phyloP scores from a whole-genome alignment of 2,888 invertebrate species.

The Clostera curtula region DNA sequence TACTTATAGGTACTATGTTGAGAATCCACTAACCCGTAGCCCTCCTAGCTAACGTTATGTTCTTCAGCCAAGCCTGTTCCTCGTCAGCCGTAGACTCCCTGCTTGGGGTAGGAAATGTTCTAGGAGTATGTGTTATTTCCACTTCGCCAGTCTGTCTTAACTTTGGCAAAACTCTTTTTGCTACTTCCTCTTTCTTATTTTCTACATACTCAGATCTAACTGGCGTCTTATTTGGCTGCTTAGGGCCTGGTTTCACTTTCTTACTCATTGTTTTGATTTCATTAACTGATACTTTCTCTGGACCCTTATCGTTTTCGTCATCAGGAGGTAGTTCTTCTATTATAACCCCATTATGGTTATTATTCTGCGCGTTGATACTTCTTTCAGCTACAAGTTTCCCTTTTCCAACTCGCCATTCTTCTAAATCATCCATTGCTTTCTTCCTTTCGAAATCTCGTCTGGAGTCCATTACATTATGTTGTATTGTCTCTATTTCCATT shows the following conservation, averaged over 20 bases:
- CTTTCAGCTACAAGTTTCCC: slow-evolving; percentile 1
- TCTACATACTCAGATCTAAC: slow-evolving; percentile 52
- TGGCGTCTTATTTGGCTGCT: slow-evolving; percentile 24
- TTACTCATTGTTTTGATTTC: slow-evolving; percentile 5
- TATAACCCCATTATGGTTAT: slow-evolving; percentile 23
- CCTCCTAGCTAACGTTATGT: slow-evolving; percentile 83
- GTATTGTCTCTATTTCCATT: slow-evolving; percentile 64
- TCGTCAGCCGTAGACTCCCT: slow-evolving; percentile 81
- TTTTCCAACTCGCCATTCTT: slow-evolving; percentile 69
- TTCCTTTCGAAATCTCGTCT: slow-evolving; percentile 77
- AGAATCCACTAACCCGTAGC: slow-evolving; percentile 60
- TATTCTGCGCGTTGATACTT: slow-evolving; percentile 7
- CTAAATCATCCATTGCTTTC: slow-evolving; percentile 79
- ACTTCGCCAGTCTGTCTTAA: slow-evolving; percentile 76
- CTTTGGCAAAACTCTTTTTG: slow-evolving; percentile 64
- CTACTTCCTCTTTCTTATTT: slow-evolving; percentile 45
- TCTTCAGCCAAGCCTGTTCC: slow-evolving; percentile 87
- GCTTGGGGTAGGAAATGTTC: slow-evolving; percentile 87
- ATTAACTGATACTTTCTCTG: slow-evolving; percentile 9
- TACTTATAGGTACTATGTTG: too few relatives aligned
- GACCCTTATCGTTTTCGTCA: slow-evolving; percentile 24
- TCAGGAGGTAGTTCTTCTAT: slow-evolving; percentile 33
- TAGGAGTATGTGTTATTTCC: slow-evolving; percentile 81
- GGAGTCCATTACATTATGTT: slow-evolving; percentile 76
- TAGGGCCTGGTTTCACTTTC: slow-evolving; percentile 7